Conservation (phyloP, 2,888 invertebrate species). For the Blastobasis adustella region DNA sequence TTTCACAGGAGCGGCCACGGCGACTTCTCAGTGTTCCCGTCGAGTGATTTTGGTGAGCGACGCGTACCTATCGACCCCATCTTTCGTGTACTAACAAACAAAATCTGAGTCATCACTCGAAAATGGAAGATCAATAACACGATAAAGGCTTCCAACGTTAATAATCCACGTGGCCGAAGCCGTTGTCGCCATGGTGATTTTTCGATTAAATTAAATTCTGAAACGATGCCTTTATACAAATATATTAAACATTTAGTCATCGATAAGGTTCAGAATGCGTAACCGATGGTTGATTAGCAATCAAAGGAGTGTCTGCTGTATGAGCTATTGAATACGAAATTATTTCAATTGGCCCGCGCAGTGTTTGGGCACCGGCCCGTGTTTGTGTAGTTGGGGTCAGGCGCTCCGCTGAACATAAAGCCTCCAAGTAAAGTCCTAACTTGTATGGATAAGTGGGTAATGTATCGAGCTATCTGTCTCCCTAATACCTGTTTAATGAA, state of each 20-base stretch:
- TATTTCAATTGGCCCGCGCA: not conserved
- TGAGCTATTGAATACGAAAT: slow-evolving; percentile 3
- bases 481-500: slow-evolving; percentile 72
- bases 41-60: too few relatives aligned
- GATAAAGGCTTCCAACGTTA: not conserved
- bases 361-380: slow-evolving; percentile 10
- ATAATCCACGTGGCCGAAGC: not conserved
- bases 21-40: too few relatives aligned
- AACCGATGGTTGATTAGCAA: not conserved
- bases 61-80: too few relatives aligned
- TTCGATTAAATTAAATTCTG: not conserved
- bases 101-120: not conserved
- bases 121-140: not conserved
- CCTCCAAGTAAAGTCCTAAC: slow-evolving; percentile 54
- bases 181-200: not conserved
- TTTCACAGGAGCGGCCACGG: too few relatives aligned
- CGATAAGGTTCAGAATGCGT: not conserved
- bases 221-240: not conserved
- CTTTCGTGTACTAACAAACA: not conserved
- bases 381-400: slow-evolving; percentile 42
- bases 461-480: slow-evolving; percentile 64
- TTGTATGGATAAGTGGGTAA: slow-evolving; percentile 63
- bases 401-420: slow-evolving; percentile 52
- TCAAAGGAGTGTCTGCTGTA: not conserved
- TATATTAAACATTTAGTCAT: not conserved